Percentiles rank a stretch among this genome's conserved stretches.
phyloP scores from a whole-genome alignment of 2,113 vertebrate genomes.

The Microcebus jonahi region DNA sequence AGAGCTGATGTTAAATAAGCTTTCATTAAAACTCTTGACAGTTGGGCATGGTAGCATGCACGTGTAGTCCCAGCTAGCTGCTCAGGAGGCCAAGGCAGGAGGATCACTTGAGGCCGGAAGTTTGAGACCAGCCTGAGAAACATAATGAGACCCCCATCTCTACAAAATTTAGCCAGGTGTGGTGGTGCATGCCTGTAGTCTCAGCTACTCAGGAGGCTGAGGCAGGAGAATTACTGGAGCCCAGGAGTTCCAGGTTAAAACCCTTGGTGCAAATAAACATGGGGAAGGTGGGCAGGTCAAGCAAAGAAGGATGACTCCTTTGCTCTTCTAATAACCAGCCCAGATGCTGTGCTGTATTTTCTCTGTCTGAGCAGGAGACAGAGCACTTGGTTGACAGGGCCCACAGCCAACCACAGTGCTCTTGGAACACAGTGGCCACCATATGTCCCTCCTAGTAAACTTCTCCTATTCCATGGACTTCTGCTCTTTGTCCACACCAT shows the following conservation, averaged over 20 bases:
- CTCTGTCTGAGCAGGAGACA: neutral
- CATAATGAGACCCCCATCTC: too few species aligned
- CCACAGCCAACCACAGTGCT: neutral
- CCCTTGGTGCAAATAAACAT: neutral
- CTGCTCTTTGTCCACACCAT: neutral
- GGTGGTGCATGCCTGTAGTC: too few species aligned
- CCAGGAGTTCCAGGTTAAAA: neutral
- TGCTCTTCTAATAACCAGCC: neutral
- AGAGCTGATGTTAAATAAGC: neutral
- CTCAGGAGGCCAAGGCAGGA: too few species aligned
- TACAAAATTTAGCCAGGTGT: too few species aligned
- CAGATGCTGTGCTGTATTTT: neutral
- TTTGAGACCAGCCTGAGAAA: too few species aligned
- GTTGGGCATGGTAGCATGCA: too few species aligned
- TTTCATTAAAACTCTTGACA: neutral
- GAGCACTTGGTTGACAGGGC: neutral
- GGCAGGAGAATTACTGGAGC: too few species aligned
- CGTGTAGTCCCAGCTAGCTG: too few species aligned
- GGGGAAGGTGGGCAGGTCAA: neutral
- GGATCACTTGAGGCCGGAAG: too few species aligned
- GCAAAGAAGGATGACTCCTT: neutral
- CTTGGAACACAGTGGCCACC: neutral
- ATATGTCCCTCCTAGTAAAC: neutral
- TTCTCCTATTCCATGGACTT: neutral
- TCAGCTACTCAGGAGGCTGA: too few species aligned